phyloP scores from a whole-genome alignment of 2,797 vertebrate genomes.

The Crocidura indochinensis region DNA sequence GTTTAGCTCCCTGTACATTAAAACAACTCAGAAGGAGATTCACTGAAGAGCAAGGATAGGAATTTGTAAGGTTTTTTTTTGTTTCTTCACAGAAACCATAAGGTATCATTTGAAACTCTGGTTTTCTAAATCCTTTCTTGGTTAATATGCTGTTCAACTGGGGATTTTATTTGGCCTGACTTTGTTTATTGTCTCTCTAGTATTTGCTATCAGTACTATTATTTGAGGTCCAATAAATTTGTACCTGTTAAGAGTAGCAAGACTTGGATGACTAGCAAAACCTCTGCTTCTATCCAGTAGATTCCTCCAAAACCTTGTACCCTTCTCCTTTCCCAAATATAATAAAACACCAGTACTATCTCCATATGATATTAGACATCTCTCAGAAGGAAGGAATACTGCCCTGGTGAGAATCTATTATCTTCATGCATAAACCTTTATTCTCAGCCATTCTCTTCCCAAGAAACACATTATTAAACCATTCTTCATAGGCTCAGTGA shows the following conservation, averaged over 20 bases:
- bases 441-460: background rate
- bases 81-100: no score
- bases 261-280: no score
- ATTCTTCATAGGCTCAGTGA: background rate
- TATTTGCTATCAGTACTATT: background rate
- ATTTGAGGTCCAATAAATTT: background rate
- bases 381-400: background rate
- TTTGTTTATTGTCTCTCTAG: background rate
- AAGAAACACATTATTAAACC: background rate
- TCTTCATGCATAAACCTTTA: background rate
- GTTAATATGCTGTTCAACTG: background rate
- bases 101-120: background rate
- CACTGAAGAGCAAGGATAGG: background rate
- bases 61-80: no score
- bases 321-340: background rate
- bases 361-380: background rate
- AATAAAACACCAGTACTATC: background rate
- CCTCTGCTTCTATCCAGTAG: background rate
- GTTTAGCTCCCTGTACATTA: no score
- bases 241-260: background rate
- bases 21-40: background rate
- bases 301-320: background rate
- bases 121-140: conserved; percentile 3
- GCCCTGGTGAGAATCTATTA: no score
- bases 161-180: conserved; percentile 38